Conservation (phyloP, 2,888 invertebrate genomes). For the Caenorhabditis zanzibari region DNA sequence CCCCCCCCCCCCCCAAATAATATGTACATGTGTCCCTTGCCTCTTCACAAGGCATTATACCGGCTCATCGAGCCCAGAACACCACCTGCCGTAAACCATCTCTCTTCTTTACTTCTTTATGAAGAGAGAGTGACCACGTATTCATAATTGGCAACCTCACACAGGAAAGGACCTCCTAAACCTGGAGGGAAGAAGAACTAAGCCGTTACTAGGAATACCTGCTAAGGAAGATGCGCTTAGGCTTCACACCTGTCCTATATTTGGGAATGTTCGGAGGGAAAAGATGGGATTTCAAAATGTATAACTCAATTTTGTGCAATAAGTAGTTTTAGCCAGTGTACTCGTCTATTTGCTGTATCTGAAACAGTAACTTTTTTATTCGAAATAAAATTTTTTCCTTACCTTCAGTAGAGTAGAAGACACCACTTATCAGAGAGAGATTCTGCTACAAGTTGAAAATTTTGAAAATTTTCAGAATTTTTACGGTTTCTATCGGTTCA, state of each 20-base stretch:
- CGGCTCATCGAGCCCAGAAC: conserved; percentile 63
- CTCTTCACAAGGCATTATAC: conserved; percentile 48
- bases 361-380: too few species aligned
- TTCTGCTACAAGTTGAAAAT: too few species aligned
- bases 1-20: conserved; percentile 54
- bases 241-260: conserved; percentile 28
- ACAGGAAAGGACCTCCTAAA: not conserved
- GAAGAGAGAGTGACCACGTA: conserved; percentile 15
- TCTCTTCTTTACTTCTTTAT: not conserved
- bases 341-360: too few species aligned
- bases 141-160: conserved; percentile 56
- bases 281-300: not conserved
- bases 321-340: too few species aligned
- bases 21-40: conserved; percentile 55
- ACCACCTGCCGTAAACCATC: conserved; percentile 49
- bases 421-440: too few species aligned
- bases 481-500: too few species aligned
- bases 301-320: too few species aligned
- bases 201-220: conserved; percentile 36
- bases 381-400: too few species aligned
- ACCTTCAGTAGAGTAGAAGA: too few species aligned
- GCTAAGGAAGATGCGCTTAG: not conserved
- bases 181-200: conserved; percentile 23
- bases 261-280: not conserved
- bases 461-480: too few species aligned